These are phyloP conservation scores for Lasioglossum lativentre DNA, from an alignment of 2,888 invertebrate species.

Conservation along the genomic window DNA sequence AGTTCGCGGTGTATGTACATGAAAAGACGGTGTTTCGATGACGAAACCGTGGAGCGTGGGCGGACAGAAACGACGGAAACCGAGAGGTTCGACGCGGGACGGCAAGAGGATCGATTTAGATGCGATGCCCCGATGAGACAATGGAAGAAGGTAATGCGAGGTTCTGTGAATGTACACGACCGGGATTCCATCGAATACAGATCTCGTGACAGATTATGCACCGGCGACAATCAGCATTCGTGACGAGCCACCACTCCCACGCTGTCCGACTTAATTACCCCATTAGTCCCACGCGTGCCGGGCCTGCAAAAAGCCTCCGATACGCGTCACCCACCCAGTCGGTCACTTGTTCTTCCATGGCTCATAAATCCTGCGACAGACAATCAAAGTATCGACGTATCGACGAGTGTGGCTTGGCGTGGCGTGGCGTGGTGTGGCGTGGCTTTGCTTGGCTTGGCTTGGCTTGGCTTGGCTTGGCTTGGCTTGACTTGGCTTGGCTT, in stretches of 20 bases:
- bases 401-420: not conserved
- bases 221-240: slow-evolving; percentile 63
- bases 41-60: slow-evolving; percentile 24
- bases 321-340: slow-evolving; percentile 5
- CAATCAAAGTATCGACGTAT: slow-evolving; percentile 19
- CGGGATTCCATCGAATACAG: slow-evolving; percentile 50
- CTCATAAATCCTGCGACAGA: slow-evolving; percentile 28
- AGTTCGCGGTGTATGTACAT: not conserved
- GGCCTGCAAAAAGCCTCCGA: slow-evolving; percentile 10
- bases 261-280: slow-evolving; percentile 66
- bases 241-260: slow-evolving; percentile 65
- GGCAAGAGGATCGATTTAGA: slow-evolving; percentile 9
- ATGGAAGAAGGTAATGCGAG: slow-evolving; percentile 20
- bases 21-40: slow-evolving; percentile 9
- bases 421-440: not conserved
- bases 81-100: not conserved
- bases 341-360: not conserved
- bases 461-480: no score
- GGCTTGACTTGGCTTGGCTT: not conserved
- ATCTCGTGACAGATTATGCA: slow-evolving; percentile 64
- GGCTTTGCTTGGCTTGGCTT: not conserved
- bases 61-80: slow-evolving; percentile 1
- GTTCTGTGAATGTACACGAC: slow-evolving; percentile 2
- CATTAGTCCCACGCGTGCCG: slow-evolving; percentile 59
- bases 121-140: slow-evolving; percentile 21